Evolutionary conservation across 2,888 invertebrate species (phyloP).

Genomic region (Disparrhopalites patrizii): DNA sequence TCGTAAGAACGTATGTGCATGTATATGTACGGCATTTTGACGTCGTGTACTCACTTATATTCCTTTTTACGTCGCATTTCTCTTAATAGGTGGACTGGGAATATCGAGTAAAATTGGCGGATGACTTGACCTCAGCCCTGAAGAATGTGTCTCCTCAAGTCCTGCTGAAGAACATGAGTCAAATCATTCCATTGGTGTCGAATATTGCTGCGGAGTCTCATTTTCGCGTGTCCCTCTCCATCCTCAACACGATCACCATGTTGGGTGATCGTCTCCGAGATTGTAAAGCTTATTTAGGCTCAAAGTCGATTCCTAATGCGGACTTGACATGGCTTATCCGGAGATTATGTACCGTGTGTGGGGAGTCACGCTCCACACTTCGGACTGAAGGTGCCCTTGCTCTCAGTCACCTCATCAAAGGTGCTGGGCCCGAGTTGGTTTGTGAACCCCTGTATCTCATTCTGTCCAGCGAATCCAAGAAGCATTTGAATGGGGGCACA

Average conservation of each 20-base stretch:
- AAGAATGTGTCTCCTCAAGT: conserved; percentile 38
- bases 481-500: neutral
- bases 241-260: conserved; percentile 39
- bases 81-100: conserved; percentile 32
- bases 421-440: conserved; percentile 44
- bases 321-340: conserved; percentile 45
- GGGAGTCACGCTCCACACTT: conserved; percentile 42
- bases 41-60: no score
- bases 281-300: conserved; percentile 37
- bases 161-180: conserved; percentile 40
- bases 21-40: no score
- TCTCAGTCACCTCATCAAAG: conserved; percentile 41
- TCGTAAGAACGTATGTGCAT: no score
- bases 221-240: conserved; percentile 40
- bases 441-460: conserved; percentile 41
- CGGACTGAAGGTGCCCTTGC: conserved; percentile 41
- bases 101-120: conserved; percentile 41
- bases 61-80: no score
- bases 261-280: conserved; percentile 39
- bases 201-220: conserved; percentile 40
- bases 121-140: conserved; percentile 41
- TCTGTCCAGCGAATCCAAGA: conserved; percentile 33
- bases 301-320: conserved; percentile 36
- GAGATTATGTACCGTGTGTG: conserved; percentile 42
- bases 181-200: conserved; percentile 42